These are phyloP conservation scores for Danio kyathit DNA, from an alignment of 2,797 vertebrate genomes.

Conservation along the genomic window DNA sequence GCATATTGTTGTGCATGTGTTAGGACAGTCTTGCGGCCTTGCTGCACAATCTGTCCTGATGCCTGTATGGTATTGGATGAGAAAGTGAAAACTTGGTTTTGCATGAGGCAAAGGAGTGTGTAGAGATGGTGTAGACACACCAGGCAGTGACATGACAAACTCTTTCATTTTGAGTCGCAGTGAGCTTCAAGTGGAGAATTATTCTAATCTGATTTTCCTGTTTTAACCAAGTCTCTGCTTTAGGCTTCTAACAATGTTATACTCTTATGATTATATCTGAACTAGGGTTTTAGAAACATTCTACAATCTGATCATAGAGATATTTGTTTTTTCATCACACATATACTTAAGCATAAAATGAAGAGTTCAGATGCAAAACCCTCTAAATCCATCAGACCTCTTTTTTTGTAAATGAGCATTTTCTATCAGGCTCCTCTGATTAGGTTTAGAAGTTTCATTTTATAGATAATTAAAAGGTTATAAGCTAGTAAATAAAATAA, in stretches of 20 bases:
- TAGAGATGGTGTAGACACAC: neutral
- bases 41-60: slow-evolving; percentile 55
- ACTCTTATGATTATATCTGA: neutral
- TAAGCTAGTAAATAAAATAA: too few relatives aligned
- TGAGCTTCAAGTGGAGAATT: neutral
- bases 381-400: too few relatives aligned
- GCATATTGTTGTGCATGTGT: slow-evolving; percentile 55
- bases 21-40: slow-evolving; percentile 36
- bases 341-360: neutral
- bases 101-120: slow-evolving; percentile 11
- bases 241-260: neutral
- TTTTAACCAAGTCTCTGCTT: neutral
- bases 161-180: slow-evolving; percentile 1
- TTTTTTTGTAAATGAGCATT: too few relatives aligned
- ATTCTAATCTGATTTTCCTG: neutral
- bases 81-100: slow-evolving; percentile 29
- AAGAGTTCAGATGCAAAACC: too few relatives aligned
- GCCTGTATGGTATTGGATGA: slow-evolving; percentile 50
- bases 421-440: too few relatives aligned
- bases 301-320: slow-evolving; percentile 2
- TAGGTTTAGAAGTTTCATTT: too few relatives aligned
- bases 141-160: neutral
- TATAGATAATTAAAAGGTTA: too few relatives aligned
- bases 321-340: neutral
- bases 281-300: neutral